Evolutionary conservation across 2,888 invertebrate genomes (phyloP), one percentile per base, ranked within the genome.

Genomic region (Neoscelio sp.): DNA sequence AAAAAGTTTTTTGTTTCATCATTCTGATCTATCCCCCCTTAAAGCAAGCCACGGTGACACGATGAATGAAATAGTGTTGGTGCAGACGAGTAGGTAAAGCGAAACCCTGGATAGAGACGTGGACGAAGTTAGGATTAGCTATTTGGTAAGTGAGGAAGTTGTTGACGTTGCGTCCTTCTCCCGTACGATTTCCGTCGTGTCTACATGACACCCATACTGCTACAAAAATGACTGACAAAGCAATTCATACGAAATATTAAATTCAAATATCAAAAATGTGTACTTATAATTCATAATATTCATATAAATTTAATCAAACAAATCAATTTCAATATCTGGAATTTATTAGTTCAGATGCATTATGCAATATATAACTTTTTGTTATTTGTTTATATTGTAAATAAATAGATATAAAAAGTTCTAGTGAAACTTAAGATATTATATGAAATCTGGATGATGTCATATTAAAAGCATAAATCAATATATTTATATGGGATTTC

Each of bases 71-170:
- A 83, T 83, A 81, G 84, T 80, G 82, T 80, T 82, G 80, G 84
- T 85, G 82, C 82, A 83, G 83, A 83, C 80, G 70, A 80, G 78
- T 82, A 83, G 80, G 83, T 83, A 85, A 74, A 80, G 77, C 80
- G 80, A 79, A 78, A 83, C 82, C 82, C 85, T 87, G 85, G 83
- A 85, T 85, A 82, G 82, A 83, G 80, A 80, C 80, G 65, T 71
- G 78, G 80, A 67, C 83, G 82, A 80, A 82, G 82, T 82, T 82
- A 82, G 85, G 85, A 87, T 87, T 86, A 86, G 87, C 85, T 87
- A 87, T 87, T 87, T 85, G 87, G 85, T 81, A 77, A 82, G 70
- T 81, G 83, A 87, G 88, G 88, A 89, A 89, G 89, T 88, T 85
- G 89, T 85, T 85, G 88, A 89, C 87, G 86, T 81, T 85, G 89